A percentile compares a stretch with the other conserved stretches of the same genome.
phyloP scores from a whole-genome alignment of 2,888 invertebrate species.

The Monopis laevigella region DNA sequence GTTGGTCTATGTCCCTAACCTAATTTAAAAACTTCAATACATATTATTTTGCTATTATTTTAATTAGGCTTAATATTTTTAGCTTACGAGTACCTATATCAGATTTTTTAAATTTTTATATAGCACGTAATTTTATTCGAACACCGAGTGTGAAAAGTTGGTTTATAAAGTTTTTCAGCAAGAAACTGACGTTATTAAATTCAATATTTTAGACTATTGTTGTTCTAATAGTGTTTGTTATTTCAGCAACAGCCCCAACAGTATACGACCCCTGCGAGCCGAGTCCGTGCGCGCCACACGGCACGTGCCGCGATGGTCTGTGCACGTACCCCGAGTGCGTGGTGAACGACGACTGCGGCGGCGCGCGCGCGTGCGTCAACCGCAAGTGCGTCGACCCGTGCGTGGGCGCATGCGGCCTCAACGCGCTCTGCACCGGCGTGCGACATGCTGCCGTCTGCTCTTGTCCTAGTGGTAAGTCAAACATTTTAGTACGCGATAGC shows the following conservation, averaged over 20 bases:
- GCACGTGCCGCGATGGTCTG: constrained; percentile 71
- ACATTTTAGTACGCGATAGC: neutral
- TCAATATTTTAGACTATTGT: too few relatives aligned
- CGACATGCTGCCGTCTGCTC: constrained; percentile 83
- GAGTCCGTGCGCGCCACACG: constrained; percentile 76
- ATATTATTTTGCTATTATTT: too few relatives aligned
- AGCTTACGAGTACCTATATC: too few relatives aligned
- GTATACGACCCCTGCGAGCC: constrained; percentile 73
- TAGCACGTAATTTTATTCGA: too few relatives aligned
- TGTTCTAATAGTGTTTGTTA: constrained; percentile 5
- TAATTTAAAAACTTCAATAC: too few relatives aligned
- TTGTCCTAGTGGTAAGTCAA: constrained; percentile 71
- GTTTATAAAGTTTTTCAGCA: too few relatives aligned
- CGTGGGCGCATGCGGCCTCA: constrained; percentile 82
- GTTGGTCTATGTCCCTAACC: too few relatives aligned
- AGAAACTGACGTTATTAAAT: too few relatives aligned
- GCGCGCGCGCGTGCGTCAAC: constrained; percentile 81
- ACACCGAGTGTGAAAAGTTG: too few relatives aligned
- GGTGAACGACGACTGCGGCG: constrained; percentile 85
- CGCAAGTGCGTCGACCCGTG: constrained; percentile 89
- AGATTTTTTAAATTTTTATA: too few relatives aligned
- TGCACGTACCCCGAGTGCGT: constrained; percentile 87
- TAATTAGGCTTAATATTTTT: too few relatives aligned
- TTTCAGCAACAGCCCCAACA: constrained; percentile 36
- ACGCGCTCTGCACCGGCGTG: constrained; percentile 80